Conservation (phyloP, 2,888 invertebrate species). For the Agrotis puta region DNA sequence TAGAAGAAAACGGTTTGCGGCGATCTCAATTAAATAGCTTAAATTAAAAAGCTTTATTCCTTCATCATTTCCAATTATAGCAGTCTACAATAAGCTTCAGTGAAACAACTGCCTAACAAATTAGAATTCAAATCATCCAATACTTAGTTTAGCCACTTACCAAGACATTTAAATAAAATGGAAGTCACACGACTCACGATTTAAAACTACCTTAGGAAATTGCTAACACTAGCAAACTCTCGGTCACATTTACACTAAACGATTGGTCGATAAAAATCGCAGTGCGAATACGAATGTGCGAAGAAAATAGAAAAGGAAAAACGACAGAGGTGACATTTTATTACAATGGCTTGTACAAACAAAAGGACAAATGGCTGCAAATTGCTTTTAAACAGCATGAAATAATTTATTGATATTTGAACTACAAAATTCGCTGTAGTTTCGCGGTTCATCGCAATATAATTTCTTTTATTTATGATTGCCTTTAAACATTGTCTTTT, state of each 20-base stretch:
- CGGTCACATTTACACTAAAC: conserved; percentile 34
- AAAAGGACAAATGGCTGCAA: conserved; percentile 19
- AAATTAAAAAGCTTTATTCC: not conserved
- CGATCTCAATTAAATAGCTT: not conserved
- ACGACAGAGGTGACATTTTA: conserved; percentile 34
- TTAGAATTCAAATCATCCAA: conserved; percentile 28
- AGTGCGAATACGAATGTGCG: conserved; percentile 21
- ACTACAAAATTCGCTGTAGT: not conserved
- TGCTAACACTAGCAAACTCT: conserved; percentile 11
- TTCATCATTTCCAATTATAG: not conserved
- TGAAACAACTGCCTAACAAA: not conserved
- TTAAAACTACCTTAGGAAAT: conserved; percentile 46
- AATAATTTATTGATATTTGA: conserved; percentile 43
- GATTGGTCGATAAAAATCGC: conserved; percentile 46
- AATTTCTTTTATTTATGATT: conserved; percentile 17
- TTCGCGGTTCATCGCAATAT: conserved; percentile 12
- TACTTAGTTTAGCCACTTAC: conserved; percentile 3
- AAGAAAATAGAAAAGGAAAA: conserved; percentile 26
- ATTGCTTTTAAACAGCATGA: conserved; percentile 43
- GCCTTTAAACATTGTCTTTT: not conserved
- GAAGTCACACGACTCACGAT: conserved; percentile 20
- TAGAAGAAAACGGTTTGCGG: too few relatives aligned
- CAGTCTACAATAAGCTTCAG: not conserved
- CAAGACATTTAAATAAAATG: conserved; percentile 24
- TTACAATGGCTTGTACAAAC: conserved; percentile 27